phyloP scores from a whole-genome alignment of 2,113 vertebrate species.

The Cnemophilus loriae region DNA sequence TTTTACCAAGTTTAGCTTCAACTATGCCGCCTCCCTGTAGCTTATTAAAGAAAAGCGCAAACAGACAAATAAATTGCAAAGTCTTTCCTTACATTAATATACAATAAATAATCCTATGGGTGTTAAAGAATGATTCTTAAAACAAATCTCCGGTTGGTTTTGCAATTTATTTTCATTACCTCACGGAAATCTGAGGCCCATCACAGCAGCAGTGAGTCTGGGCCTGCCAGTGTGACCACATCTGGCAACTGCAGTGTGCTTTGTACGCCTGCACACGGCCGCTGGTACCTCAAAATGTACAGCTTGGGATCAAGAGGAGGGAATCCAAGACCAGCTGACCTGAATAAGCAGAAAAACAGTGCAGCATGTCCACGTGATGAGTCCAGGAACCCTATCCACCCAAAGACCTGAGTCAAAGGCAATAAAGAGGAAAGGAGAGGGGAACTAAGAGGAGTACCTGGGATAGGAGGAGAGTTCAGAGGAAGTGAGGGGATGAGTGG shows the following conservation, averaged over 20 bases:
- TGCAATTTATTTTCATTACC: background rate
- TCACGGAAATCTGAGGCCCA: background rate
- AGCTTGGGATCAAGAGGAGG: background rate
- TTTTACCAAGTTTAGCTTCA: background rate
- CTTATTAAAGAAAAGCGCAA: background rate
- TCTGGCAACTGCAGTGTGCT: background rate
- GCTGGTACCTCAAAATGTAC: background rate
- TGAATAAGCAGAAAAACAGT: background rate
- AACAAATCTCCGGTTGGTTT: background rate
- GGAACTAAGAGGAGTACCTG: background rate
- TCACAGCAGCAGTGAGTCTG: background rate
- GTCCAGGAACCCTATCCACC: background rate
- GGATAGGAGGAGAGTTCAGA: background rate
- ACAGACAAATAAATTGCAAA: background rate
- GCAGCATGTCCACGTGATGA: fast-evolving
- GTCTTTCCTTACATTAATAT: background rate
- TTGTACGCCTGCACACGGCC: background rate
- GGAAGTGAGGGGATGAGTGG: background rate
- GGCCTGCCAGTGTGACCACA: background rate
- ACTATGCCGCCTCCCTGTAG: background rate
- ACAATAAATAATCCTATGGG: background rate
- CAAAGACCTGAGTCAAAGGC: background rate
- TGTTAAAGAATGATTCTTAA: background rate
- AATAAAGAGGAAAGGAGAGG: background rate
- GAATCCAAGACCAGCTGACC: background rate